Base-by-base conservation (phyloP, 1,140 invertebrate species). In the Lordiphosa collinella region DNA sequence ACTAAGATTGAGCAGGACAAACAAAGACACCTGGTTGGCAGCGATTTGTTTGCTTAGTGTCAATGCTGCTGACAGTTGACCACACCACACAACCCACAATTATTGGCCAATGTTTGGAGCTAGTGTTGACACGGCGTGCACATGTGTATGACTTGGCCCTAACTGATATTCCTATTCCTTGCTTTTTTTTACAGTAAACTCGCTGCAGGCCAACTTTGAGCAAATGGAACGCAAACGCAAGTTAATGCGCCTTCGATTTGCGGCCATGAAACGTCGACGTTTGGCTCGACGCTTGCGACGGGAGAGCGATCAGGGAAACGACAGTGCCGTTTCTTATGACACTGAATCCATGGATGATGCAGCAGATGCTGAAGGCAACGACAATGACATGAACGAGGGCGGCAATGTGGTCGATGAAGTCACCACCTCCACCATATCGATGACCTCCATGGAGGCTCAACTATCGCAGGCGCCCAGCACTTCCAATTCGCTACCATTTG, bases 361-460 rank as follows among this genome's bases (percentile, higher is more conserved):
- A 34, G 41, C 29, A 13, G 47, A 44, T 16, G 35, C 4, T 12
- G 53, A 41, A 31, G 12, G 35, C 9, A 47, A 38, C 11, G 35
- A 32, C 31, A 56, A 43, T 31, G 41, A 31, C 10, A 48, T 13
- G 12, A 54, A 47, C 12, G 41, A 41, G n/a, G 8, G 22, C 25
- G 41, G 44, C 51, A 48, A 47, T 49, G 11, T 25, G 8, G 55
- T 43, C 29, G 55, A 60, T 32, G 44, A 52, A 16, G 11, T 18
- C 7, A 12, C 32, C 11, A 13, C 47, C 25, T 49, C 38, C 6
- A 32, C 25, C 38, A 50, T 61, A 4, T 82, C 76, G 10, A 63
- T 75, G 35, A 71, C 76, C 31, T 80, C 76, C 1, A 82, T 82
- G 76, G 76, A 82, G 62, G 75, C 76, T 7, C 76, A 80, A 37